Evolutionary conservation across 2,797 vertebrate species (phyloP), one percentile per base, ranked within the genome.

Genomic region (Adrianichthys oophorus): DNA sequence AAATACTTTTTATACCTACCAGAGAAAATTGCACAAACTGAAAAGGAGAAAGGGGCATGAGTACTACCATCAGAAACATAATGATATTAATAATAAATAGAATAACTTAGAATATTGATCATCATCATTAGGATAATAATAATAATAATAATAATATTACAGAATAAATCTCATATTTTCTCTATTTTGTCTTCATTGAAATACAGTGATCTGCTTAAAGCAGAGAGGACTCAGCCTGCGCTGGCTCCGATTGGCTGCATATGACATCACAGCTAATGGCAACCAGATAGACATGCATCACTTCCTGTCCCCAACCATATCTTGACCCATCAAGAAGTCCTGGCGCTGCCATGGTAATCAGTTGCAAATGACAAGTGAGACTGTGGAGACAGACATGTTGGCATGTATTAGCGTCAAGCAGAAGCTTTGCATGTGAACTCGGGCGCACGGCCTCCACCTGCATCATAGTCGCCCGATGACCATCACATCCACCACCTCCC

Each of bases 191-290:
- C 93, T 93, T 92, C 74, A 77, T 93, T 95, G 91, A 94, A 97
- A 95, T 95, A 95, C 93, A 90, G 84, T 85, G 75, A 85, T 86
- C 79, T 87, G 85, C 90, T 94, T 94, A 93, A 91, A 94, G 93
- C 91, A 79, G 87, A 88, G 79, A 89, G 81, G 69, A 82, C 93
- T 96, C 93, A 94, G 95, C 93, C 94, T 85, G 76, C 74, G 75
- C 86, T 85, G 87, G 86, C 85, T 89, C 86, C 84, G 55, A 85
- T 74, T 88, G 87, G 96, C 95, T 95, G 95, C 96, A 98, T 98
- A 97, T 98, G 96, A 98, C 95, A 94, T 95, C 94, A 96, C 95
- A 98, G 95, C 95, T 95, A 96, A 95, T 96, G 94, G 95, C 93
- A 74, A 87, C 85, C 85, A 96, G 95, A 96, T 96, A 94, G 95